Evolutionary conservation across 2,797 vertebrate species (phyloP).

Genomic region (Gambusia yucatana): DNA sequence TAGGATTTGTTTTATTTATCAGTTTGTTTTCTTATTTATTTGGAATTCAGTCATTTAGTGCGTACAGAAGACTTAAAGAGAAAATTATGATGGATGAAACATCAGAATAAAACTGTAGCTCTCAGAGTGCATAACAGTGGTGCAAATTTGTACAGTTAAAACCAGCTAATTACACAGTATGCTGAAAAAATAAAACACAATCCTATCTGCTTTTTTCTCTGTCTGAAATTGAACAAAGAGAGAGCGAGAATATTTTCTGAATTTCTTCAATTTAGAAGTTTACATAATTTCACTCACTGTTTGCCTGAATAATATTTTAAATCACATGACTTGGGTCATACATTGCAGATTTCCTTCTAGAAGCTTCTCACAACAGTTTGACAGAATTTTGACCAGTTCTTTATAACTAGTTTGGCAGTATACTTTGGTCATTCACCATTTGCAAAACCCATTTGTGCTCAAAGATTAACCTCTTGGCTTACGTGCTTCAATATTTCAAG

Average conservation of each 20-base stretch:
- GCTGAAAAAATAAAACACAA: neutral
- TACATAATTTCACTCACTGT: neutral
- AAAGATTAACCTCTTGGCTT: neutral
- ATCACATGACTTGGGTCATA: neutral
- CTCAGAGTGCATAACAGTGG: constrained; percentile 8
- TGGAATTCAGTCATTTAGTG: constrained; percentile 2
- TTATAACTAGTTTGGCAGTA: neutral
- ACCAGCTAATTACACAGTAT: neutral
- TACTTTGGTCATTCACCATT: neutral
- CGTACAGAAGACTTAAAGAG: neutral
- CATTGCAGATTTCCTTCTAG: neutral
- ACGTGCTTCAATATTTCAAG: neutral
- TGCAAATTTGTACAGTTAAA: neutral
- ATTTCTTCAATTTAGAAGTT: neutral
- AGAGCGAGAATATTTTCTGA: neutral
- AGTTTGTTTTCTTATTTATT: neutral
- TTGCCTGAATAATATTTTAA: neutral
- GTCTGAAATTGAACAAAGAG: neutral
- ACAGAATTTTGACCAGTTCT: neutral
- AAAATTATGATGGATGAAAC: neutral
- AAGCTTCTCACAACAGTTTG: neutral
- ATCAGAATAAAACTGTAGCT: neutral
- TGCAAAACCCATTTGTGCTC: neutral
- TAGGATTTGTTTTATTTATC: constrained; percentile 23
- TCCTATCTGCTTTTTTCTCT: neutral